These are phyloP conservation scores for Dendrolimus pini DNA, from an alignment of 2,888 invertebrate species.

Conservation along the genomic window DNA sequence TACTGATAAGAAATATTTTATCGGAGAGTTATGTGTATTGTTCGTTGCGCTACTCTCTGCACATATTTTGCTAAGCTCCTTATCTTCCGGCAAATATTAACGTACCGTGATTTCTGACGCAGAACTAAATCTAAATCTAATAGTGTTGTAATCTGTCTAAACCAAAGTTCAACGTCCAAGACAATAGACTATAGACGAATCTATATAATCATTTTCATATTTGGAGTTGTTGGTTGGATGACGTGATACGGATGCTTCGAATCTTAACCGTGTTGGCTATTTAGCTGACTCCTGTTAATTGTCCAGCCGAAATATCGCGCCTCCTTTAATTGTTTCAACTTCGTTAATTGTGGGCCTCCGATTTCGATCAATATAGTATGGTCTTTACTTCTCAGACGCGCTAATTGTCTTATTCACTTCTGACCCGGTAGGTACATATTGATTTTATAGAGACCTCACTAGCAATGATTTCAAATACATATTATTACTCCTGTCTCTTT, in stretches of 20 bases:
- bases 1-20: slow-evolving; percentile 47
- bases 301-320: slow-evolving; percentile 34
- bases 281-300: slow-evolving; percentile 54
- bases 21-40: slow-evolving; percentile 30
- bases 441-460: too few species aligned
- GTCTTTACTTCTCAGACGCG: slow-evolving; percentile 28
- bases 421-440: slow-evolving; percentile 16
- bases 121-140: not conserved
- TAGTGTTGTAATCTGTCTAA: slow-evolving; percentile 9
- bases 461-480: too few species aligned
- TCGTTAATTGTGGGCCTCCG: slow-evolving; percentile 50
- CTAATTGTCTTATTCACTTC: slow-evolving; percentile 19
- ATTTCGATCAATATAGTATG: slow-evolving; percentile 18
- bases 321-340: slow-evolving; percentile 53
- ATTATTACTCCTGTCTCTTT: too few species aligned
- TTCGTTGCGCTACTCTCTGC: slow-evolving; percentile 46
- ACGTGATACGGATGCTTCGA: not conserved
- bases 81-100: slow-evolving; percentile 59
- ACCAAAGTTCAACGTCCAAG: slow-evolving; percentile 10
- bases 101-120: slow-evolving; percentile 48
- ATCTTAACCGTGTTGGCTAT: slow-evolving; percentile 27
- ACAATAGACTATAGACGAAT: slow-evolving; percentile 4
- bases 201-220: not conserved
- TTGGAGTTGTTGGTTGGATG: not conserved
- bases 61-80: slow-evolving; percentile 36